Conservation (phyloP, 2,797 vertebrate species). For the Anniella stebbinsi region DNA sequence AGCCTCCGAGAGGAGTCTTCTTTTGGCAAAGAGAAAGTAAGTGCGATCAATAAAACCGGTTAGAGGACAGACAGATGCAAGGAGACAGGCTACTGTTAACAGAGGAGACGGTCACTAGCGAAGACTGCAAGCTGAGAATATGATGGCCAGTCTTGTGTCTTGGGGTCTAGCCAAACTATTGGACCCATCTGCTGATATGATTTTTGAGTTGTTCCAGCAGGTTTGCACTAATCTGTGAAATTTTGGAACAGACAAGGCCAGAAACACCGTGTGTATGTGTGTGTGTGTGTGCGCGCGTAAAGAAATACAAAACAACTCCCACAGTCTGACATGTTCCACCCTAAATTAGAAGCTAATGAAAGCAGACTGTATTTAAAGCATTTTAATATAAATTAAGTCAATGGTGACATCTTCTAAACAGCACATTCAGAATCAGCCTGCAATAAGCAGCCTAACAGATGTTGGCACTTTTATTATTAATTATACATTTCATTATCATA, state of each 20-base stretch:
- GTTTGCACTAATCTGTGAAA: constrained; percentile 69
- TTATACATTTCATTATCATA: constrained; percentile 88
- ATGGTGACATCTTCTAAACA: constrained; percentile 82
- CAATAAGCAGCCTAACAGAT: constrained; percentile 85
- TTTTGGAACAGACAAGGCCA: constrained; percentile 65
- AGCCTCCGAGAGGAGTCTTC: constrained; percentile 13
- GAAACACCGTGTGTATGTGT: no score
- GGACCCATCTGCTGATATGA: constrained; percentile 63
- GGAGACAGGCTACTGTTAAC: constrained; percentile 24
- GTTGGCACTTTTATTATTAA: constrained; percentile 87
- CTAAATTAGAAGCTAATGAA: constrained; percentile 81
- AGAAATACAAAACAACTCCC: constrained; percentile 61
- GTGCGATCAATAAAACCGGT: constrained; percentile 5
- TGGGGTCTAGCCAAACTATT: constrained; percentile 36
- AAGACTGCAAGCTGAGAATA: constrained; percentile 33
- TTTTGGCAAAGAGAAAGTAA: constrained; percentile 30
- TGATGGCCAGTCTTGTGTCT: constrained; percentile 48
- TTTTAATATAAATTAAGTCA: constrained; percentile 86
- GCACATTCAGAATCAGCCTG: constrained; percentile 79
- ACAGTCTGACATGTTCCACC: constrained; percentile 68
- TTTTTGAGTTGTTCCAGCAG: constrained; percentile 54
- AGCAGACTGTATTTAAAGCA: constrained; percentile 82
- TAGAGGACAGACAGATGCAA: background rate
- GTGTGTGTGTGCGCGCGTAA: no score
- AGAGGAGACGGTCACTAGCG: background rate